Evolutionary conservation across 2,888 invertebrate genomes (phyloP), one percentile per base, ranked within the genome.

Genomic region (Elegia similella): DNA sequence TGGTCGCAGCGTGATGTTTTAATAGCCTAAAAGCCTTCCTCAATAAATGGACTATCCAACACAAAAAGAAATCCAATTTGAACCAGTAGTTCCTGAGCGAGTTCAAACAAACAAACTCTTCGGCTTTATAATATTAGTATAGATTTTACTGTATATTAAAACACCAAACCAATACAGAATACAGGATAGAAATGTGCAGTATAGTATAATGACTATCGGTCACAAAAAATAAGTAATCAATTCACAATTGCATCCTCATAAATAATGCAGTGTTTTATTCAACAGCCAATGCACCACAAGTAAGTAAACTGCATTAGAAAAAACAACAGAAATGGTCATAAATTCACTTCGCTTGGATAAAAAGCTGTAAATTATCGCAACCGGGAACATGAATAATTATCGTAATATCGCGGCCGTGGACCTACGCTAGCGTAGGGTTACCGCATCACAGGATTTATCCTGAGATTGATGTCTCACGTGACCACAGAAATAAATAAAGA

Each of bases 311-410:
- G 10, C 32, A n/a, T 30, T 15, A 7, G 10, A 13, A 50, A 50
- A 50, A 15, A 47, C 38, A n/a, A 38, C 12, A 38, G 8, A 38
- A 38, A 38, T 15, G 23, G 10, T 8, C 32, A 50, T 50, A 32
- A 34, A 50, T 50, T 50, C 34, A 32, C 32, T 32, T 32, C 30
- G 30, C 17, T 34, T 32, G 29, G 16, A 7, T 44, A 34, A 50
- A 16, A 50, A 34, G 16, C 15, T 38, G 34, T n/a, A 17, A 50
- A 38, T 53, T 12, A 50, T 50, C 34, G 38, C 34, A 50, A 50
- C 16, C 16, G 17, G 16, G 34, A 34, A 50, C 34, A 50, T 34
- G 17, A 34, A 50, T 50, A 34, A 50, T 30, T 13, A 13, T 15
- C 8, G 8, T 7, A 7, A 29, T 15, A 32, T 48, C 7, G n/a